These are phyloP conservation scores for Synergus gifuensis DNA, from an alignment of 2,888 invertebrate species.

Conservation along the genomic window DNA sequence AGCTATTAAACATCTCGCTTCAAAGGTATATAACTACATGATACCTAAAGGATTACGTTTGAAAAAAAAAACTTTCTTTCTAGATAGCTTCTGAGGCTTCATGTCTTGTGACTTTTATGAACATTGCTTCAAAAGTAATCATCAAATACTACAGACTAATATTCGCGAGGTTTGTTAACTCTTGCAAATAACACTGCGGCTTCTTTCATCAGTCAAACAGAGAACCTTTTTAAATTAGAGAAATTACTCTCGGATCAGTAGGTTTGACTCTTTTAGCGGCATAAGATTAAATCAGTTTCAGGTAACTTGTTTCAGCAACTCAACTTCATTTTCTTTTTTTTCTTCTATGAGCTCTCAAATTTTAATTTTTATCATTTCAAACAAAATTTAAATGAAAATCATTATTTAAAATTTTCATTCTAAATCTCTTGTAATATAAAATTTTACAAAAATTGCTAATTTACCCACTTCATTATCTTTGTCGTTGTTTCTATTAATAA, in stretches of 20 bases:
- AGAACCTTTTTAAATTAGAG: not conserved
- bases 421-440: too few relatives aligned
- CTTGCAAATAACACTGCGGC: conserved; percentile 11
- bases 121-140: conserved; percentile 49
- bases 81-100: conserved; percentile 43
- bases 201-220: not conserved
- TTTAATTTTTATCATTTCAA: too few relatives aligned
- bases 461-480: too few relatives aligned
- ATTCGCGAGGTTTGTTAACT: conserved; percentile 45
- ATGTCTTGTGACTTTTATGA: conserved; percentile 51
- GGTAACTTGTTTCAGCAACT: too few relatives aligned
- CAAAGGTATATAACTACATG: conserved; percentile 38
- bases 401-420: too few relatives aligned
- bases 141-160: conserved; percentile 43
- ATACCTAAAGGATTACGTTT: not conserved
- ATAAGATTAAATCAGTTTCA: too few relatives aligned
- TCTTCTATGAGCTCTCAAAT: not conserved
- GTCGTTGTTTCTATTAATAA: too few relatives aligned
- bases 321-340: not conserved
- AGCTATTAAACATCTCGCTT: conserved; percentile 46
- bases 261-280: not conserved
- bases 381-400: too few relatives aligned
- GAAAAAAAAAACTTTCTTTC: conserved; percentile 15
- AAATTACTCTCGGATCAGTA: not conserved
- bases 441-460: too few relatives aligned